Conservation (phyloP, 2,113 vertebrate genomes). For the Xiphias gladius region DNA sequence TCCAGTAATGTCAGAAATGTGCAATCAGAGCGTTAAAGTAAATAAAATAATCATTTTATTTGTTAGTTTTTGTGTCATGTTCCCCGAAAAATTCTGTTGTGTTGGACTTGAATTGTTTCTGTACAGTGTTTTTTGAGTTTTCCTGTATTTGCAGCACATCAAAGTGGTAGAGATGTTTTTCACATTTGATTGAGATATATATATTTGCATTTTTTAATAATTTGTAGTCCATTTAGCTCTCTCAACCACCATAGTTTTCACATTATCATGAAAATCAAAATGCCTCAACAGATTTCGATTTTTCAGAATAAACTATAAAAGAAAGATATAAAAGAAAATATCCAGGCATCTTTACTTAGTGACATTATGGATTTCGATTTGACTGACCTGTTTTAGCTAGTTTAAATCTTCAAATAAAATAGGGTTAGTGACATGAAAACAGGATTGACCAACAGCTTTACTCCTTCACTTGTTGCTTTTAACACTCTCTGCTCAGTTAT, state of each 20-base stretch:
- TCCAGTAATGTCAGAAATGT: neutral
- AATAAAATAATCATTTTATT: too few species aligned
- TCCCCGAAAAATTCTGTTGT: too few species aligned
- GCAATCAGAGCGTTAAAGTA: neutral
- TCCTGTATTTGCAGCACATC: too few species aligned
- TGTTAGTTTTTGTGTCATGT: too few species aligned
- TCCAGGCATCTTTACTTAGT: neutral
- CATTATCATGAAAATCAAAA: neutral
- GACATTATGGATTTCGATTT: neutral
- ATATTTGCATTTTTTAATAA: neutral
- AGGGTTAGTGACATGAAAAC: neutral
- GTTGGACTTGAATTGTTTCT: too few species aligned
- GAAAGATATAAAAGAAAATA: neutral
- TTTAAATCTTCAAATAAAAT: neutral
- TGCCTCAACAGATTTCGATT: neutral
- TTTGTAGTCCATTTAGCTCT: neutral
- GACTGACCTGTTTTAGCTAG: neutral
- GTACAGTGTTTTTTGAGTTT: too few species aligned
- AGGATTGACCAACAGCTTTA: constrained; percentile 3
- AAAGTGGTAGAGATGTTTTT: too few species aligned
- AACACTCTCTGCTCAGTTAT: neutral
- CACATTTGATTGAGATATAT: too few species aligned
- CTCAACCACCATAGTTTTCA: too few species aligned
- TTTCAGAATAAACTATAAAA: neutral
- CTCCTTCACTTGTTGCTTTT: constrained; percentile 44